These are phyloP conservation scores for Xylophagus ater DNA, from an alignment of 2,888 invertebrate genomes.

Conservation along the genomic window DNA sequence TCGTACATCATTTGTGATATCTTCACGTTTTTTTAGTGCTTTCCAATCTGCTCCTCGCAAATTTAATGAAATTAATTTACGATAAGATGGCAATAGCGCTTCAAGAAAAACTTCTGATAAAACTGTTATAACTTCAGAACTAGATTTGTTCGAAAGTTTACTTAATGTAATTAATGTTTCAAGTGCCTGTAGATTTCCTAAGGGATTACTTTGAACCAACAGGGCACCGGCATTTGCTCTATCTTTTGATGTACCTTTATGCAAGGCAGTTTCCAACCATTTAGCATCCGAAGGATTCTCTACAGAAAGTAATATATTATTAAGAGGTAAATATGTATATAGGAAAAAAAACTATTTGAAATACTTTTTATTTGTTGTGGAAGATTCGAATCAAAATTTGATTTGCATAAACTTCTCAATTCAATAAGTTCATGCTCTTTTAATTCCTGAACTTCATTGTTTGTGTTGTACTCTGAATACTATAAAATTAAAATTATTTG, in stretches of 20 bases:
- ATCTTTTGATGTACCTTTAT: conserved; percentile 39
- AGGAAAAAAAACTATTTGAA: conserved; percentile 5
- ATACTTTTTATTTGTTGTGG: conserved; percentile 29
- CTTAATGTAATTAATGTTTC: conserved; percentile 32
- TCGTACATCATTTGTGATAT: conserved; percentile 46
- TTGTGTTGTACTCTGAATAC: conserved; percentile 30
- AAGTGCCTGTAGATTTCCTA: conserved; percentile 33
- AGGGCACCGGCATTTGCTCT: conserved; percentile 38
- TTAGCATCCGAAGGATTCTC: conserved; percentile 26
- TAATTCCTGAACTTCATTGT: conserved; percentile 31
- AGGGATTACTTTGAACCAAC: conserved; percentile 36
- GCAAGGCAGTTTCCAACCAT: conserved; percentile 37
- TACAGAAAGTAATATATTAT: conserved; percentile 1
- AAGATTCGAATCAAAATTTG: conserved; percentile 29
- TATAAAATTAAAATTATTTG: conserved; percentile 15
- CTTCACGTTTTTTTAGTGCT: conserved; percentile 25
- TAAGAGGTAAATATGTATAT: not conserved
- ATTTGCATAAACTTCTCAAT: conserved; percentile 30
- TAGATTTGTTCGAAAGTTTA: conserved; percentile 36
- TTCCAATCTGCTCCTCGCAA: conserved; percentile 38
- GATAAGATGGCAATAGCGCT: conserved; percentile 32
- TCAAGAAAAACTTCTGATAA: conserved; percentile 35
- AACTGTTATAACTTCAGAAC: conserved; percentile 31
- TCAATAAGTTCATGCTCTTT: conserved; percentile 35
- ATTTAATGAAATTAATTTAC: conserved; percentile 32